Percentiles rank a stretch among this genome's conserved stretches.
These are phyloP conservation scores for Sphaerophoria taeniata DNA, from an alignment of 2,888 invertebrate genomes.

Conservation along the genomic window DNA sequence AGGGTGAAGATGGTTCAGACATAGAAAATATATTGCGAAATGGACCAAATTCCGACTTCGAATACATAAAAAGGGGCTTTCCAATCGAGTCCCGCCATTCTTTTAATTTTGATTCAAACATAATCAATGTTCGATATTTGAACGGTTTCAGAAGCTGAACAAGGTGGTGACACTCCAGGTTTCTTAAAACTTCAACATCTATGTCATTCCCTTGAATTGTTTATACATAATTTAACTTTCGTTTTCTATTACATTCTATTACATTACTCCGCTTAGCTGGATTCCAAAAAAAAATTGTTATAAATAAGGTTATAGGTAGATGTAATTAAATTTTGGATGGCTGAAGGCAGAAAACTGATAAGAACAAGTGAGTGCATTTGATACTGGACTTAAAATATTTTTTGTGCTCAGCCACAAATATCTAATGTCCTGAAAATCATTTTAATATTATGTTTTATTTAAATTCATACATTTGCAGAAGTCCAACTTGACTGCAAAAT, in stretches of 20 bases:
- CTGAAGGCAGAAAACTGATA: constrained; percentile 3
- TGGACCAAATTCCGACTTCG: background rate
- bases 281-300: constrained; percentile 15
- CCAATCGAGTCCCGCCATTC: constrained; percentile 10
- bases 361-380: background rate
- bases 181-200: constrained; percentile 20
- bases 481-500: too few relatives aligned
- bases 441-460: too few relatives aligned
- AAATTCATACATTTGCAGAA: too few relatives aligned
- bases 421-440: too few relatives aligned
- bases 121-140: constrained; percentile 10
- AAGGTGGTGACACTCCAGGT: constrained; percentile 13
- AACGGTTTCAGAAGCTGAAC: background rate
- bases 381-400: too few relatives aligned
- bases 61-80: constrained; percentile 12
- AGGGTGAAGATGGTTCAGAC: background rate
- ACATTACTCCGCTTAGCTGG: constrained; percentile 18
- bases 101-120: constrained; percentile 4
- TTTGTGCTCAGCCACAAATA: too few relatives aligned
- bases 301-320: background rate
- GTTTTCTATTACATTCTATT: constrained; percentile 18
- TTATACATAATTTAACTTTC: constrained; percentile 1
- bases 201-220: constrained; percentile 11
- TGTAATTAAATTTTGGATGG: background rate
- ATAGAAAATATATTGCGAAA: constrained; percentile 3